Base-by-base conservation (phyloP, 2,113 vertebrate genomes). In the Cololabis saira region DNA sequence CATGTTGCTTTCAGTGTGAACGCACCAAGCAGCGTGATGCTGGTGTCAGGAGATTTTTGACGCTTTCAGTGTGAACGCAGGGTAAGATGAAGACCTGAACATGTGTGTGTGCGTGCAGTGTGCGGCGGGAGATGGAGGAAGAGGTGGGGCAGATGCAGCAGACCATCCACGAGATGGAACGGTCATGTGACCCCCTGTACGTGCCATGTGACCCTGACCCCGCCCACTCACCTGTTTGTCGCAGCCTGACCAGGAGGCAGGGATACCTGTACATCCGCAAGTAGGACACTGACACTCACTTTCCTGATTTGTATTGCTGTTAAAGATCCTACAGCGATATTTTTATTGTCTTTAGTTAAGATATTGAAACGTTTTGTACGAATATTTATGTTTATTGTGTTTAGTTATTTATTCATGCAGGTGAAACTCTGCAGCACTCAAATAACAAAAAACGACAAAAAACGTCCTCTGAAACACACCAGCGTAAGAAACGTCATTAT, bases 201-300 rank as follows among this genome's bases (percentile, higher is more conserved):
- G 80, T 95, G 43, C 98, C 97, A 0, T 89, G 84, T 49, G 97
- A 99, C 82, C 96, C 96, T 0, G 96, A 98, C 76, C 88, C 95
- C 37, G 87, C 79, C 10, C 95, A 94, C 77, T 94, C 97, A 76
- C 95, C 95, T 8, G 91, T 95, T 57, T 95, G 96, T 54, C 94
- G 96, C 70, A 98, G 94, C 77, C 91, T 99, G 51, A 99, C 97
- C 30, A 92, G 94, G 72, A 98, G 98, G 83, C 95, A 97, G 70
- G 98, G 97, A 44, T 99, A 99, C 90, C 96, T 99, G 82, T 95
- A 96, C 92, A 92, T 94, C 76, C 96, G 98, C 74, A 98, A 95
- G 98, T 99, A 95, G 75, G 91, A n/a, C n/a, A n/a, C n/a, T 16
- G 12, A 30, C 11, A 3, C 16, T 4, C 2, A 10, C 15, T 4